Percentiles rank a stretch among this genome's conserved stretches.
Conservation (phyloP, 2,113 vertebrate genomes). For the Oplegnathus fasciatus region DNA sequence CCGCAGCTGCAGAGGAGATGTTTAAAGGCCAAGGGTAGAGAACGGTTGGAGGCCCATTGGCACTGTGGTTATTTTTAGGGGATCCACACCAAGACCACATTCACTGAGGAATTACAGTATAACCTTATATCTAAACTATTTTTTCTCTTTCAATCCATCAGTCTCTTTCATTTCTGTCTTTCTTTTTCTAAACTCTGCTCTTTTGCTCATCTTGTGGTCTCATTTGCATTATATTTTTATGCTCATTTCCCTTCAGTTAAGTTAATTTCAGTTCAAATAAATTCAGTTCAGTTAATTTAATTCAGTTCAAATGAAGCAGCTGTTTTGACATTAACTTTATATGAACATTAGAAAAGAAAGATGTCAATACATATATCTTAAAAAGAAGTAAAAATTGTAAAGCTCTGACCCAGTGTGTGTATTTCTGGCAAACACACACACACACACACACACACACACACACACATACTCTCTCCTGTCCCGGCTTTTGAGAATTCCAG, state of each 20-base stretch:
- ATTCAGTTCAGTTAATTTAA: background rate
- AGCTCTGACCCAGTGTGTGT: background rate
- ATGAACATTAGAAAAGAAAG: background rate
- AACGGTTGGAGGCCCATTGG: constrained; percentile 10
- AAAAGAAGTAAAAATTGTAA: constrained; percentile 5
- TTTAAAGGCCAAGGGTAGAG: constrained; percentile 60
- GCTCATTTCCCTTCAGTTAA: background rate
- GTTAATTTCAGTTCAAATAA: background rate
- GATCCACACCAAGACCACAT: constrained; percentile 3
- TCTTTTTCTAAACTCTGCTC: background rate
- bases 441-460: constrained; percentile 26
- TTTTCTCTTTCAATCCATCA: background rate
- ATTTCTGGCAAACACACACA: constrained; percentile 5
- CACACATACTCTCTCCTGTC: constrained; percentile 29
- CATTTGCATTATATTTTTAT: constrained; percentile 1
- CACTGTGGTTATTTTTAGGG: constrained; percentile 39
- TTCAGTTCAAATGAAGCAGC: background rate
- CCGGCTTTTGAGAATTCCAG: constrained; percentile 62
- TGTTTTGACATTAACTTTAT: background rate
- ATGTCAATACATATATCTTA: background rate
- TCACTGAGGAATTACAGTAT: constrained; percentile 22
- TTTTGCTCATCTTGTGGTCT: background rate
- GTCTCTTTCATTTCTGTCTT: background rate
- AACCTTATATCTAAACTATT: background rate
- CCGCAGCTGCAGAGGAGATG: constrained; percentile 28